Evolutionary conservation across 2,888 invertebrate genomes (phyloP), one percentile per base, ranked within the genome.

Genomic region (Metacarcinus magister): DNA sequence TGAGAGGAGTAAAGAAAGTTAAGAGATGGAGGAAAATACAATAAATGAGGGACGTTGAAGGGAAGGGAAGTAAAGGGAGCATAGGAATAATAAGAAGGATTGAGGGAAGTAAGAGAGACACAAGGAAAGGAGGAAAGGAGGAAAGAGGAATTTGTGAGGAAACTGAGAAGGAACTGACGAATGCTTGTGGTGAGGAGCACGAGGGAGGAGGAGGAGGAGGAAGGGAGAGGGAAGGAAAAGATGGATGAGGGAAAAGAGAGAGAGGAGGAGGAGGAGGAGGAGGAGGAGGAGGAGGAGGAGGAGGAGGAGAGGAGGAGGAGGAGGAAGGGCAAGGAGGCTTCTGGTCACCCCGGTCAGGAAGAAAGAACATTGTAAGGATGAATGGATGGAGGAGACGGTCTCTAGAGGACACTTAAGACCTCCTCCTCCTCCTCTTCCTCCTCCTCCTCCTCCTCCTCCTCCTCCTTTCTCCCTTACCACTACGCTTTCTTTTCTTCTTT

Each of bases 281-380:
- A 28, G 75, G 28, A 75, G 54, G 54, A 75, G 10, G 28, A 75
- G 75, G 0, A 10, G 28, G 28, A 75, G 10, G 28, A 28, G 28
- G 82, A 82, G 32, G 28, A 4, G 28, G 32, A 32, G 82, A 32
- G 19, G 28, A 28, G 28, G 75, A 16, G 16, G 28, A 28, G 19
- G 28, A 23, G 32, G 28, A 32, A 82, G 32, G 82, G 19, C 4
- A 23, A 82, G 82, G 82, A 82, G 82, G 82, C 32, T 82, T 28
- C 67, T 82, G 82, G 82, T 82, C 82, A 82, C 32, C 28, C 82
- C 13, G 82, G 82, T 82, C 82, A 82, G 82, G 82, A 82, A 67
- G 82, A 10, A 32, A n/a, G n/a, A n/a, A n/a, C 82, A 82, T 82
- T 82, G 82, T 82, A 23, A 28, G 82, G 82, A 28, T 82, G 82